phyloP scores from a whole-genome alignment of 2,797 vertebrate genomes.

The Apogon talboti region DNA sequence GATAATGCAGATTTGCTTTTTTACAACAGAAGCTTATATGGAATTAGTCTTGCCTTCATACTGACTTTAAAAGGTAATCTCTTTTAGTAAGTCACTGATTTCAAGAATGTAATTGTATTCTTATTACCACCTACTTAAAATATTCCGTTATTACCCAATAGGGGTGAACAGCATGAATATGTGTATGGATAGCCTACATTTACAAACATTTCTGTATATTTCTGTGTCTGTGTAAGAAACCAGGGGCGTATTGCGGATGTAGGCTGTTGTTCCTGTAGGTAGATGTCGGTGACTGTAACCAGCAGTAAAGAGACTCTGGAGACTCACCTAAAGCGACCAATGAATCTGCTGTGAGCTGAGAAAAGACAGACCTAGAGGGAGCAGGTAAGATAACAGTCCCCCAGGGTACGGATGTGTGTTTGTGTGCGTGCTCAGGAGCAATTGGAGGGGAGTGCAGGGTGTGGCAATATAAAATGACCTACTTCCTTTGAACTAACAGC shows the following conservation, averaged over 20 bases:
- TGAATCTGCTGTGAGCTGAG: constrained; percentile 57
- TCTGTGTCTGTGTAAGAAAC: constrained; percentile 19
- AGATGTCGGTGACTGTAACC: constrained; percentile 57
- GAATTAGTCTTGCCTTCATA: no score
- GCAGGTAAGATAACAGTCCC: constrained; percentile 64
- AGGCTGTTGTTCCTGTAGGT: constrained; percentile 49
- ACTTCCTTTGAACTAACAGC: constrained; percentile 60
- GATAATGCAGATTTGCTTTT: no score
- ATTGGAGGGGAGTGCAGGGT: background rate
- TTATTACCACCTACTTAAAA: no score
- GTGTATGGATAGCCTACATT: background rate
- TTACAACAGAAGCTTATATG: no score
- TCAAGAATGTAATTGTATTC: no score
- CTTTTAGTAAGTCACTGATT: no score
- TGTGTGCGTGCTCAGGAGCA: constrained; percentile 9
- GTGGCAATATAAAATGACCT: constrained; percentile 41
- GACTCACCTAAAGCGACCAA: constrained; percentile 62
- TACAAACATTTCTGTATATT: constrained; percentile 11
- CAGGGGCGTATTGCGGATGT: background rate
- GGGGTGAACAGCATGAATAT: background rate
- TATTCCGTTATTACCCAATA: no score
- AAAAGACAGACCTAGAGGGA: constrained; percentile 60
- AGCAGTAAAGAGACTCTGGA: constrained; percentile 68
- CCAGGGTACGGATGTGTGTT: constrained; percentile 37
- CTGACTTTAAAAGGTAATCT: no score